Percentiles rank a stretch among this genome's conserved stretches.
Conservation (phyloP, 2,797 vertebrate species). For the Hylomyscus alleni region DNA sequence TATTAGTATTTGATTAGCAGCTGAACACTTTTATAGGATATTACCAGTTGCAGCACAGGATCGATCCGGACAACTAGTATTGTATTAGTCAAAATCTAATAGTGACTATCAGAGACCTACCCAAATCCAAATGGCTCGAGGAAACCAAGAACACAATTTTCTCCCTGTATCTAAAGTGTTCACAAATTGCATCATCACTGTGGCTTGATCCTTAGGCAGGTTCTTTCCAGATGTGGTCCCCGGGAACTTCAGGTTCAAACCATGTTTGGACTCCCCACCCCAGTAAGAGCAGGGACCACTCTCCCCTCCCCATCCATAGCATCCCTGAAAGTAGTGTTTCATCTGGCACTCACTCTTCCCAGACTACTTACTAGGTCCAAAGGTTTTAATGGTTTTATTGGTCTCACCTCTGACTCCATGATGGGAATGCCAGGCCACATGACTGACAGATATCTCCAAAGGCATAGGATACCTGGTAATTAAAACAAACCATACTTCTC, state of each 20-base stretch:
- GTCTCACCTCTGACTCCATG: background rate
- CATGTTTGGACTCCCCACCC: background rate
- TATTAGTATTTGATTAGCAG: constrained; percentile 48
- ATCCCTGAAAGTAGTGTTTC: background rate
- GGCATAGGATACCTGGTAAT: background rate
- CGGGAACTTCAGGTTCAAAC: background rate
- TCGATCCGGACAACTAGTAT: constrained; percentile 1
- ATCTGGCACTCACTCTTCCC: background rate
- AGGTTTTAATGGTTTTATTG: background rate
- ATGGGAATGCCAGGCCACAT: background rate
- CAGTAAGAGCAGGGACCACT: background rate
- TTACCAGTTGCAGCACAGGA: background rate
- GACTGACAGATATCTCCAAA: background rate
- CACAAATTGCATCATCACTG: background rate
- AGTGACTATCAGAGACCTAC: background rate
- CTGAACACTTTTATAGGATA: constrained; percentile 29
- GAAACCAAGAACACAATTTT: constrained; percentile 15
- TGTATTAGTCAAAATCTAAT: constrained; percentile 46
- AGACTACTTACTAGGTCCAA: background rate
- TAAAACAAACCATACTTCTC: background rate
- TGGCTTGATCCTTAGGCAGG: constrained; percentile 10
- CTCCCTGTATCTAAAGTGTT: background rate
- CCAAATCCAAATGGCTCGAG: constrained; percentile 53
- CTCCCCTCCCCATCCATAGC: background rate
- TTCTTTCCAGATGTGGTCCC: background rate